Percentiles rank a stretch among this genome's conserved stretches.
Evolutionary conservation across 2,797 vertebrate genomes (phyloP).

Genomic region (Bradypus variegatus): DNA sequence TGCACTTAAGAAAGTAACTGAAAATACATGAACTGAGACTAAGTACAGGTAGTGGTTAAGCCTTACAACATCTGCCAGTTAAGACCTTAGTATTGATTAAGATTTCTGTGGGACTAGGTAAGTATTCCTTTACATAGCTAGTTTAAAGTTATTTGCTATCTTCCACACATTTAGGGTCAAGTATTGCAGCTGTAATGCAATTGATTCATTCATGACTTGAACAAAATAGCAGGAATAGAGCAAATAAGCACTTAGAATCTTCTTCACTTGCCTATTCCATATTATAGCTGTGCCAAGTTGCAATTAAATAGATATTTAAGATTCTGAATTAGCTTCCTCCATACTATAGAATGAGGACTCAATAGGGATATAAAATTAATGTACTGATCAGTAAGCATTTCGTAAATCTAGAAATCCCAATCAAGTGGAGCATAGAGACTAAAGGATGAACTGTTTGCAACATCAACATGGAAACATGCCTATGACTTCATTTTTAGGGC

Average conservation of each 20-base stretch:
- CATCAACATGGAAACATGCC: not conserved
- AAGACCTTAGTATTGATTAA: conserved; percentile 29
- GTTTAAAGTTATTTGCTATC: not conserved
- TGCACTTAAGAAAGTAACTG: conserved; percentile 15
- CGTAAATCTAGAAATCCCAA: not conserved
- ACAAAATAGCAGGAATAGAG: not conserved
- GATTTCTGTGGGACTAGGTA: not conserved
- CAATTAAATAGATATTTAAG: conserved; percentile 1
- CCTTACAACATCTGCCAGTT: conserved; percentile 22
- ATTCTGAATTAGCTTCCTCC: not conserved
- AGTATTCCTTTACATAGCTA: not conserved
- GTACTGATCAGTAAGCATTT: conserved; percentile 1
- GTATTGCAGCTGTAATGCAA: not conserved
- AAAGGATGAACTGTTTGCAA: not conserved
- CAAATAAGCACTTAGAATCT: not conserved
- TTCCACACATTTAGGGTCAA: not conserved
- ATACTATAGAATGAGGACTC: not conserved
- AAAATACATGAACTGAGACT: conserved; percentile 42
- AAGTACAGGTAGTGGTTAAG: not conserved
- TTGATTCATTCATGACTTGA: not conserved
- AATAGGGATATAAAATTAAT: conserved; percentile 2
- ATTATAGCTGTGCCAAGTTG: not conserved
- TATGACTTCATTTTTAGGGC: not conserved
- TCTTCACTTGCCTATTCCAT: not conserved
- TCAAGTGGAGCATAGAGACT: not conserved